Conservation (phyloP, 2,797 vertebrate genomes). For the Tarsius wallacei region DNA sequence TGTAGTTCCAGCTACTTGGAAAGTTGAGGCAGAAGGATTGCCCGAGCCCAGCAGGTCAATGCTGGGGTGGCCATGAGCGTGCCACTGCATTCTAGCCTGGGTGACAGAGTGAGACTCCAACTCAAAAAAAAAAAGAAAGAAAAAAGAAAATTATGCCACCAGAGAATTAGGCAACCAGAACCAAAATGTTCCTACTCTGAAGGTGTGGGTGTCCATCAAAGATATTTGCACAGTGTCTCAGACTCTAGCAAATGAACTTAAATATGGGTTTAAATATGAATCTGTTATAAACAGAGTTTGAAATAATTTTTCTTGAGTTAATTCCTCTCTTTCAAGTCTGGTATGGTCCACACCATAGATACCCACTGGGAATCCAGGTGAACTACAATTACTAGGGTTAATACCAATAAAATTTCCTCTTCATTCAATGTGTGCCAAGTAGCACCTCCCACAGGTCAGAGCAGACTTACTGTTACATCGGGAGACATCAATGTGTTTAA, state of each 20-base stretch:
- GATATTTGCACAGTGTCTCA: not conserved
- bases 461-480: slow-evolving; percentile 60
- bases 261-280: not conserved
- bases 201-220: not conserved
- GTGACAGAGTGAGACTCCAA: no score
- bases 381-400: not conserved
- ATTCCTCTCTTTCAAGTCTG: slow-evolving; percentile 35
- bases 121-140: no score
- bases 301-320: not conserved
- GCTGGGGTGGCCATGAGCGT: no score
- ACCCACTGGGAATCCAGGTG: not conserved
- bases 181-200: not conserved
- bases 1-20: no score
- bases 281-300: not conserved
- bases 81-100: no score
- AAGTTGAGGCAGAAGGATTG: no score
- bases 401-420: not conserved
- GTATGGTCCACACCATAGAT: not conserved
- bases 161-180: slow-evolving; percentile 27
- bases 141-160: not conserved
- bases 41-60: no score
- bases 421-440: not conserved
- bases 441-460: not conserved
- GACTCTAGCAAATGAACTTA: not conserved
- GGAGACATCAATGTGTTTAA: not conserved